phyloP scores from a whole-genome alignment of 2,888 invertebrate genomes.

The Ernsta delagoae region DNA sequence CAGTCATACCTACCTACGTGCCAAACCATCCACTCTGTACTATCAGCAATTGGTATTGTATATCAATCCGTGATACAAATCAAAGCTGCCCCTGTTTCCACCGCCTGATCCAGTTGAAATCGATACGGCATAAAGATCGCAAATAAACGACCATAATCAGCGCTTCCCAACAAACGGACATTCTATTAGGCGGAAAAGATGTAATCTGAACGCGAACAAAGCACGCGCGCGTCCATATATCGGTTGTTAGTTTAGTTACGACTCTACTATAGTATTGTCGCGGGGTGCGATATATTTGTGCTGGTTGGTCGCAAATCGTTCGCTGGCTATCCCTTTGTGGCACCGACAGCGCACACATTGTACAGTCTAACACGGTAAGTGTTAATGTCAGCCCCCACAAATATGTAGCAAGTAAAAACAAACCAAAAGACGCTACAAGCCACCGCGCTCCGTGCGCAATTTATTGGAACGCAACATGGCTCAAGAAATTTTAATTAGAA shows the following conservation, averaged over 20 bases:
- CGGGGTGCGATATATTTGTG: conserved; percentile 47
- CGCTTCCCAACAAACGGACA: conserved; percentile 34
- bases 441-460: conserved; percentile 46
- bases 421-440: conserved; percentile 48
- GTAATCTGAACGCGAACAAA: conserved; percentile 51
- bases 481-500: conserved; percentile 58
- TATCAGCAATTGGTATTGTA: too few species aligned
- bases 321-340: conserved; percentile 48
- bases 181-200: conserved; percentile 53
- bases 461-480: conserved; percentile 52
- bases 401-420: conserved; percentile 54
- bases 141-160: conserved; percentile 37
- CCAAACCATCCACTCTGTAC: too few species aligned
- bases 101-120: conserved; percentile 32
- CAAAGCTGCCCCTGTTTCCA: conserved; percentile 19
- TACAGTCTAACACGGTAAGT: conserved; percentile 51
- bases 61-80: conserved; percentile 25
- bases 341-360: conserved; percentile 51
- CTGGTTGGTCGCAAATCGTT: conserved; percentile 50
- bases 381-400: conserved; percentile 53
- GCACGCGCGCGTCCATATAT: conserved; percentile 48
- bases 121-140: conserved; percentile 33
- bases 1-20: too few species aligned
- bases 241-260: conserved; percentile 47
- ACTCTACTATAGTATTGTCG: conserved; percentile 50